Base-by-base conservation (phyloP, 2,113 vertebrate species). In the Chiloscyllium plagiosum region DNA sequence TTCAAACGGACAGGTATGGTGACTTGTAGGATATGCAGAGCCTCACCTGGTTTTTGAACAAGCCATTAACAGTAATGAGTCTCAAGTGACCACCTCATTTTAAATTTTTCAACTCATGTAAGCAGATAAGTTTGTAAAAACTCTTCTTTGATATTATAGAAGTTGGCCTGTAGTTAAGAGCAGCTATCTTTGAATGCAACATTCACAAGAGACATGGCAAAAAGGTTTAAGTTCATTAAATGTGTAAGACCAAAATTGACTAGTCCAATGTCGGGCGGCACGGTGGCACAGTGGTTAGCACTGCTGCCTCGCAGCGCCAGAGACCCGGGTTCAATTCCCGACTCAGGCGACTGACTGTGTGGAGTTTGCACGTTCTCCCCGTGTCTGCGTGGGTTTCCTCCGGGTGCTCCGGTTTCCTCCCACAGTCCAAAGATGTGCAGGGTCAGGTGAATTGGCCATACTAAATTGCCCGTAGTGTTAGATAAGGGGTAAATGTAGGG, bases 1-100 rank as follows among this genome's bases (percentile, higher is more conserved):
- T 95, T 97, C 96, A 97, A 96, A 52, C 52, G 96, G 96, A 96
- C 96, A 96, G 96, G 93, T 96, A 96, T 96, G 97, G 94, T 96
- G 96, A 96, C 96, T n/a, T 96, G 70, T 96, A 97, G 96, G 68
- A 96, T 97, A 97, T 96, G 96, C 96, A 19, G 95, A 96, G 96
- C 96, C 96, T 97, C 96, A 97, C 76, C 95, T 96, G 96, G 96
- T 96, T 96, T 95, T 96, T 95, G 96, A 96, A 96, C 87, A 96
- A 92, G 96, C 96, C 96, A 96, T 97, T 97, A 97, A 97, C 96
- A 97, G 96, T 96, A 97, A 97, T 97, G 96, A 97, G 97, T 96
- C 96, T 97, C 96, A 96, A 96, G 96, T 96, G 96, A 96, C 96
- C 90, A 50, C 96, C 93, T 69, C 66, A 15, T 94, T 94, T 94